Conservation (phyloP, 2,797 vertebrate genomes). For the Leontocebus nigricollis region DNA sequence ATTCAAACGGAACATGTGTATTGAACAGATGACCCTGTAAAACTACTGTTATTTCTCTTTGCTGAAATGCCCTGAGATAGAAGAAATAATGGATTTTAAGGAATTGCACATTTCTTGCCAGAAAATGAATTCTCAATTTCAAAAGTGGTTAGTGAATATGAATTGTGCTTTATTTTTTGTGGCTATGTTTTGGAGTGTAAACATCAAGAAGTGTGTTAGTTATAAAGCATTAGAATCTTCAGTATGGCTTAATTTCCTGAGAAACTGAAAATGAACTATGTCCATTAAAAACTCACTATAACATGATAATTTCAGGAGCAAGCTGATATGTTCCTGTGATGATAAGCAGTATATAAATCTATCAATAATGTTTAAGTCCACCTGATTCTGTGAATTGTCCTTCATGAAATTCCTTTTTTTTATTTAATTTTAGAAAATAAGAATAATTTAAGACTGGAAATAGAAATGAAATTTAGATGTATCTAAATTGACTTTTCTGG, state of each 20-base stretch:
- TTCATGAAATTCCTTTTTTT: not conserved
- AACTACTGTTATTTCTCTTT: constrained; percentile 37
- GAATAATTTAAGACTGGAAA: not conserved
- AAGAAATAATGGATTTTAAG: constrained; percentile 64
- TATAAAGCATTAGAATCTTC: not conserved
- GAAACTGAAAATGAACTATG: not conserved
- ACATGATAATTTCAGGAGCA: not conserved
- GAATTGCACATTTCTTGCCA: not conserved
- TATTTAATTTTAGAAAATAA: constrained; percentile 1
- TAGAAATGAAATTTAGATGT: not conserved
- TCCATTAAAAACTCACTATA: not conserved
- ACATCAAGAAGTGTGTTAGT: not conserved
- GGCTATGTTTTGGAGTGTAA: not conserved
- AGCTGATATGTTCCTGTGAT: not conserved
- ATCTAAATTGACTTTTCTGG: not conserved
- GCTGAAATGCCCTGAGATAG: constrained; percentile 28
- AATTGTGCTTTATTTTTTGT: constrained; percentile 21
- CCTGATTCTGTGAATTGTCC: not conserved
- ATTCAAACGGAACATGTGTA: constrained; percentile 42
- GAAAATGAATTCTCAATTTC: constrained; percentile 51
- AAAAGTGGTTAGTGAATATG: not conserved
- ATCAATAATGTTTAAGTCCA: not conserved
- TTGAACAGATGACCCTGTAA: constrained; percentile 47
- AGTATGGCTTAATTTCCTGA: not conserved
- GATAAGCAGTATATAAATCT: not conserved